Percentiles rank a stretch among this genome's conserved stretches.
Conservation (phyloP, 2,797 vertebrate species). For the Propithecus deckenii region DNA sequence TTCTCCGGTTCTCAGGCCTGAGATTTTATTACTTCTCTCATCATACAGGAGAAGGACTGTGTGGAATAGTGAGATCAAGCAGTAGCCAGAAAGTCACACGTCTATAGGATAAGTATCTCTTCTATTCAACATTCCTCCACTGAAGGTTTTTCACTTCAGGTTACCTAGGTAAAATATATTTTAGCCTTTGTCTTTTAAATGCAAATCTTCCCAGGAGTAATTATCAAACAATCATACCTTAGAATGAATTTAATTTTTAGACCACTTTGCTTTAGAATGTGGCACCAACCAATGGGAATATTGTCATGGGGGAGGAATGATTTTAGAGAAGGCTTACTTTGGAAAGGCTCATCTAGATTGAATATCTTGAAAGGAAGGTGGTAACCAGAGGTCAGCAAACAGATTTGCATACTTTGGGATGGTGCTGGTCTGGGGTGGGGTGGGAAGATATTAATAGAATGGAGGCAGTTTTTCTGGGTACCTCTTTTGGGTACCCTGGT, state of each 20-base stretch:
- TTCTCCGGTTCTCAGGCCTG: not conserved
- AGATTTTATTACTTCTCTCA: not conserved
- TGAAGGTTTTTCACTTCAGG: constrained; percentile 2
- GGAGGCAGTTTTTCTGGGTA: not conserved
- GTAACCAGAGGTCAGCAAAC: not conserved
- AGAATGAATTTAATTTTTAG: not conserved
- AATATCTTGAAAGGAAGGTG: not conserved
- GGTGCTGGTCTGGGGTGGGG: not conserved
- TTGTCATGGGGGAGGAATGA: not conserved
- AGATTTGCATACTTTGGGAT: not conserved
- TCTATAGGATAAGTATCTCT: not conserved
- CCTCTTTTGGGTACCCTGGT: not conserved
- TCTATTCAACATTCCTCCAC: not conserved
- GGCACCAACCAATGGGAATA: not conserved
- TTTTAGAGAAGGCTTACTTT: not conserved
- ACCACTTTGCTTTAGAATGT: not conserved
- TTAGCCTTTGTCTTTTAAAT: constrained; percentile 39
- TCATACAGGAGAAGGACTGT: not conserved
- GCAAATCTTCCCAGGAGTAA: not conserved
- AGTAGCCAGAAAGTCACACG: not conserved
- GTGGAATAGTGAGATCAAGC: not conserved
- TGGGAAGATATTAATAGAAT: not conserved
- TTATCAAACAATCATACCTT: not conserved
- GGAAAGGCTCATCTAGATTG: not conserved
- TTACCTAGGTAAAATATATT: not conserved